Percentiles rank a stretch among this genome's conserved stretches.
phyloP scores from a whole-genome alignment of 2,113 vertebrate species.

The Phoenicopterus ruber region DNA sequence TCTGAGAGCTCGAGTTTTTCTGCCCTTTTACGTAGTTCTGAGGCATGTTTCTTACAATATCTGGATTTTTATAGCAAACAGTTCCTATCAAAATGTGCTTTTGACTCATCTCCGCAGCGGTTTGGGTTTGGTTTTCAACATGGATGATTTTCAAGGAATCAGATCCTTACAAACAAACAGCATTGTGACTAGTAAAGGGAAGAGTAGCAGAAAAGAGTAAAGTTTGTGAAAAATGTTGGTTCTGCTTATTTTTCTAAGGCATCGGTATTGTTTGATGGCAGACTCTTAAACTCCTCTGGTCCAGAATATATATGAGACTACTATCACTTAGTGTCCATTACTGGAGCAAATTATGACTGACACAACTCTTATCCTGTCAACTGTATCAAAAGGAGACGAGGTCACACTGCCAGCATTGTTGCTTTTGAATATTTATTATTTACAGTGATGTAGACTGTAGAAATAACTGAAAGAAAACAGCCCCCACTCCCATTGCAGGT shows the following conservation, averaged over 20 bases:
- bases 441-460: not conserved
- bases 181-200: not conserved
- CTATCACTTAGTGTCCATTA: not conserved
- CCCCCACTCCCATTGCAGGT: not conserved
- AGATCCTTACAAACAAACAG: not conserved
- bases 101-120: not conserved
- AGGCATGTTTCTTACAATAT: not conserved
- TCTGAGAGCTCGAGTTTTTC: not conserved
- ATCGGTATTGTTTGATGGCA: not conserved
- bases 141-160: not conserved
- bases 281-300: not conserved
- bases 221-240: not conserved
- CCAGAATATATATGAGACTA: not conserved
- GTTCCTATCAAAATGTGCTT: not conserved
- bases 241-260: not conserved
- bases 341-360: not conserved
- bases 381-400: not conserved
- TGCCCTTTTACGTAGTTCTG: fast-evolving
- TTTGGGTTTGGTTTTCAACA: not conserved
- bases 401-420: not conserved
- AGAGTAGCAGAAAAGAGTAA: not conserved
- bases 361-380: not conserved
- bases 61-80: not conserved
- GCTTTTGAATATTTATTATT: not conserved
- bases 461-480: not conserved